phyloP scores from a whole-genome alignment of 2,113 vertebrate species.

The Corythornis vintsioides region DNA sequence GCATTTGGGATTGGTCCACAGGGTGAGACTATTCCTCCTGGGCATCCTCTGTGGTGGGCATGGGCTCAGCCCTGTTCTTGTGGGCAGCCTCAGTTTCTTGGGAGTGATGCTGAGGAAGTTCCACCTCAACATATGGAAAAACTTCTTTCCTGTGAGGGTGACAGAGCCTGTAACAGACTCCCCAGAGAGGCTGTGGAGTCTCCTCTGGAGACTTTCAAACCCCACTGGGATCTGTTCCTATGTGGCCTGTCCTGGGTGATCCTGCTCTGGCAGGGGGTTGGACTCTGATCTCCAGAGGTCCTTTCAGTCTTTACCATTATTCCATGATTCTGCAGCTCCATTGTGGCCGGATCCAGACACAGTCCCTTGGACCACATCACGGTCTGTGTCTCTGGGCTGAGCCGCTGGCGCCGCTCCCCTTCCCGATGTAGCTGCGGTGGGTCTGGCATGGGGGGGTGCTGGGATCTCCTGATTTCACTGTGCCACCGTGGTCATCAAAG shows the following conservation, averaged over 20 bases:
- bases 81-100: not conserved
- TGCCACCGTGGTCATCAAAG: not conserved
- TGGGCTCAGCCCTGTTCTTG: not conserved
- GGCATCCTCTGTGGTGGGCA: not conserved
- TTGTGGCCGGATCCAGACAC: fast-evolving
- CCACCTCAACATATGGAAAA: too few species aligned
- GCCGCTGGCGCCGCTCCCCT: fast-evolving
- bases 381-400: fast-evolving
- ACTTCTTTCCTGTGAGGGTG: too few species aligned
- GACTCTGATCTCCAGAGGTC: too few species aligned
- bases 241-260: too few species aligned
- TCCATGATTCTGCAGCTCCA: not conserved
- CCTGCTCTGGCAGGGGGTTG: too few species aligned
- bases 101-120: not conserved
- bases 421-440: fast-evolving
- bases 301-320: too few species aligned
- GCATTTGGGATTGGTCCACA: not conserved
- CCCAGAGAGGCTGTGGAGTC: too few species aligned
- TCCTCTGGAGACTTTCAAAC: too few species aligned
- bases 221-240: too few species aligned
- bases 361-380: fast-evolving
- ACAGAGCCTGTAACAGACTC: too few species aligned
- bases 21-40: not conserved
- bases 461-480: not conserved
- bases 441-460: not conserved